Evolutionary conservation across 2,888 invertebrate species (phyloP).

Genomic region (Watsonalla cultraria): DNA sequence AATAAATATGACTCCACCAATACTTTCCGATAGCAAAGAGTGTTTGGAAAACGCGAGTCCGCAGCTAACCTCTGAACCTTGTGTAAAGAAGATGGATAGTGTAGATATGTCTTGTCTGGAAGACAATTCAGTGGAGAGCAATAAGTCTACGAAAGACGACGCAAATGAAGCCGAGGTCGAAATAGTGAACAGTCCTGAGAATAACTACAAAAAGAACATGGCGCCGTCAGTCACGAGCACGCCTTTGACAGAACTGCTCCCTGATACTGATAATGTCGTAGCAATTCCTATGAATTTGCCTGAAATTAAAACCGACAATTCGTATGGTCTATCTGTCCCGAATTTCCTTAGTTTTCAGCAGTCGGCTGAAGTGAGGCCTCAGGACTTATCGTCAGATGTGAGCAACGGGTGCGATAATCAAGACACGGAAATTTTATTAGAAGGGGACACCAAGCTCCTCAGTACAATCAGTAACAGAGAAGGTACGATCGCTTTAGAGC

Average conservation of each 20-base stretch:
- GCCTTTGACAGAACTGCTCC: conserved; percentile 35
- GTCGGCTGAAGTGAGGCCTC: conserved; percentile 55
- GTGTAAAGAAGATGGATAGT: conserved; percentile 60
- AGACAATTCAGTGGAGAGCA: conserved; percentile 38
- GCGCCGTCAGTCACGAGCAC: conserved; percentile 60
- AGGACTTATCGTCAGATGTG: conserved; percentile 41
- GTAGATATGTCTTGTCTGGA: conserved; percentile 58
- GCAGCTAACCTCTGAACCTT: conserved; percentile 34
- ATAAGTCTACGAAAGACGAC: conserved; percentile 27
- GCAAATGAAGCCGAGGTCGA: conserved; percentile 22
- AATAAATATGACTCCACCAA: conserved; percentile 40
- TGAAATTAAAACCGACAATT: conserved; percentile 19
- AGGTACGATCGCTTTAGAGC: conserved; percentile 29
- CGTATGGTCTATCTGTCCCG: conserved; percentile 28
- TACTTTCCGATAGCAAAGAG: conserved; percentile 20
- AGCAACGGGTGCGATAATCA: conserved; percentile 25
- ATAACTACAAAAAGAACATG: conserved; percentile 44
- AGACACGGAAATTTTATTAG: conserved; percentile 39
- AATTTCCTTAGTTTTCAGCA: conserved; percentile 50
- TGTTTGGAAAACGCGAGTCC: conserved; percentile 34
- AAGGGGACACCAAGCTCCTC: conserved; percentile 40
- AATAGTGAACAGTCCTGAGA: conserved; percentile 40
- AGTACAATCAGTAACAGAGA: conserved; percentile 41
- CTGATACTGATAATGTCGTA: conserved; percentile 27
- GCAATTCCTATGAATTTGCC: conserved; percentile 42